Evolutionary conservation across 2,797 vertebrate species (phyloP), one percentile per base, ranked within the genome.

Genomic region (Serranus cabrilla): DNA sequence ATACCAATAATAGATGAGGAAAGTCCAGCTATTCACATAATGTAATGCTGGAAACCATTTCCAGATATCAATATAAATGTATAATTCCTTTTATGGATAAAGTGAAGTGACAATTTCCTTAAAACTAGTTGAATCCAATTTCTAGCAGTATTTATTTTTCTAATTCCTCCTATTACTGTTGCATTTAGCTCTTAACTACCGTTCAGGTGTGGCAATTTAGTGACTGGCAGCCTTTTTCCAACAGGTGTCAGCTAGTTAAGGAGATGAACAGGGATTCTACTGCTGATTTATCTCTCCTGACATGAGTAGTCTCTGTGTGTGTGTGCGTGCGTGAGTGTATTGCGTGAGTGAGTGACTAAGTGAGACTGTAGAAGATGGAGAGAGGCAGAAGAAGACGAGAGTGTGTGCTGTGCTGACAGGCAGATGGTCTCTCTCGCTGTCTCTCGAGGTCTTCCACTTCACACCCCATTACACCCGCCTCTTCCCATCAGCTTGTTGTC

Each of bases 401-500:
- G 2, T 65, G 39, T 80, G 69, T 62, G 73, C 72, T 73, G n/a
- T 66, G 82, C 84, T 87, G 92, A 92, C 93, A 92, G 90, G 65
- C 68, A 70, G 88, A 91, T 81, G 77, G 93, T 81, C 42, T 89
- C 72, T 61, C 85, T 92, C 66, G 74, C 92, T 89, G 90, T 93
- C 89, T 93, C 90, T 74, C 1, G 78, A 87, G 82, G 89, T 94
- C 94, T 92, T 95, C 92, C 91, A 89, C 91, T 96, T 97, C 94
- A 95, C 94, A 94, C 92, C 84, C 96, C 96, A 97, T 97, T 98
- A 95, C 91, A 93, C 85, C 87, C 85, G 95, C 92, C 96, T 95
- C 60, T 88, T 91, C 78, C 5, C 76, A 93, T 96, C 91, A 91
- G 83, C 75, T 76, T 77, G 83, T 89, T 93, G 94, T 85, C 95